Evolutionary conservation across 2,797 vertebrate species (phyloP).

Genomic region (Poeciliopsis turneri): DNA sequence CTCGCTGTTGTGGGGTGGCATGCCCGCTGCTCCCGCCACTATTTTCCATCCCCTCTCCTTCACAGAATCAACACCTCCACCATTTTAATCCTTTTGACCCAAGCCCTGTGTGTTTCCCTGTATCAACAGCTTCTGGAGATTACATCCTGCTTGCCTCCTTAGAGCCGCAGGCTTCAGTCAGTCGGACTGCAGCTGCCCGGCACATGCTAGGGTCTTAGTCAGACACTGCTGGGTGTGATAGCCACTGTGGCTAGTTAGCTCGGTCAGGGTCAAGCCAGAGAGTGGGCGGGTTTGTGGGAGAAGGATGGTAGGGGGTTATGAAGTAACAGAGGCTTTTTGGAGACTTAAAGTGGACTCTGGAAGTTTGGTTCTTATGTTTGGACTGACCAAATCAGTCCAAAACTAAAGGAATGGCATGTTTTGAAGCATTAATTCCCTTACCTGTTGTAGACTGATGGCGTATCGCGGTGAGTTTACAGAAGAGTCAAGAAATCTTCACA

Average conservation of each 20-base stretch:
- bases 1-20: constrained; percentile 79
- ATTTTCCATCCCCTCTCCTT: constrained; percentile 71
- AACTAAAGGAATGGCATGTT: background rate
- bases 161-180: constrained; percentile 68
- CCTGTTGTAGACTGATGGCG: background rate
- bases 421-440: background rate
- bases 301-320: background rate
- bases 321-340: constrained; percentile 10
- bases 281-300: constrained; percentile 24
- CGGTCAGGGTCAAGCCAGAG: constrained; percentile 30
- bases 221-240: constrained; percentile 68
- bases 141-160: constrained; percentile 77
- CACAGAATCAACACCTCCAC: constrained; percentile 80
- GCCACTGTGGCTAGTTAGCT: constrained; percentile 66
- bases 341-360: constrained; percentile 3
- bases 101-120: constrained; percentile 81
- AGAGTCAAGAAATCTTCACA: background rate
- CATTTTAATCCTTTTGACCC: constrained; percentile 86
- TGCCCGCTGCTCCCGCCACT: constrained; percentile 77
- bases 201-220: constrained; percentile 66
- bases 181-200: constrained; percentile 50
- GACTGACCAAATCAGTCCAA: background rate
- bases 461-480: background rate
- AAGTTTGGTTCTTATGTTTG: constrained; percentile 20
- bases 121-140: constrained; percentile 83